Conservation (phyloP, 2,113 vertebrate genomes). For the Engystomops pustulosus region DNA sequence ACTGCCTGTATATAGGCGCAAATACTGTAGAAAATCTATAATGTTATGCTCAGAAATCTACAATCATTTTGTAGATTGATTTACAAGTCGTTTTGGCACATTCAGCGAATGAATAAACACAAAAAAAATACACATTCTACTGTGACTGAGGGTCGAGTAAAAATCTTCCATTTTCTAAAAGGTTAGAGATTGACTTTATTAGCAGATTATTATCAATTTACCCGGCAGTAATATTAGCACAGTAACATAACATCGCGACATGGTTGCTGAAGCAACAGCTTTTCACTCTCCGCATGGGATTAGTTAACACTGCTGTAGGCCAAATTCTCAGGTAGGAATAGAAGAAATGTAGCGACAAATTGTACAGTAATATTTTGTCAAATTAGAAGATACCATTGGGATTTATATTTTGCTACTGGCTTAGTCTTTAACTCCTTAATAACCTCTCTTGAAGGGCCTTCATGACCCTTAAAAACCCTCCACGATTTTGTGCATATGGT, state of each 20-base stretch:
- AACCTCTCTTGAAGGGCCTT: too few relatives aligned
- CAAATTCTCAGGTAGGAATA: background rate
- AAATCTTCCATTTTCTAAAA: background rate
- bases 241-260: background rate
- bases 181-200: background rate
- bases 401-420: background rate
- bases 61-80: too few relatives aligned
- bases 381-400: background rate
- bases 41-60: too few relatives aligned
- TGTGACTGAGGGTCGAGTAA: background rate
- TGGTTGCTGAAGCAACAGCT: conserved; percentile 1
- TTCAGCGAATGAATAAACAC: background rate
- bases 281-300: background rate
- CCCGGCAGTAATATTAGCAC: background rate
- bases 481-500: too few relatives aligned
- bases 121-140: background rate
- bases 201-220: conserved; percentile 3
- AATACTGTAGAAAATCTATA: too few relatives aligned
- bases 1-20: too few relatives aligned
- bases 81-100: background rate
- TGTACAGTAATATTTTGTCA: background rate
- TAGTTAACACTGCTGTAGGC: background rate
- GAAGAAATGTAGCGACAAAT: background rate
- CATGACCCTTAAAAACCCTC: too few relatives aligned
- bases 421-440: too few relatives aligned